phyloP scores from a whole-genome alignment of 2,888 invertebrate species.

The Alviniconcha strummeri region DNA sequence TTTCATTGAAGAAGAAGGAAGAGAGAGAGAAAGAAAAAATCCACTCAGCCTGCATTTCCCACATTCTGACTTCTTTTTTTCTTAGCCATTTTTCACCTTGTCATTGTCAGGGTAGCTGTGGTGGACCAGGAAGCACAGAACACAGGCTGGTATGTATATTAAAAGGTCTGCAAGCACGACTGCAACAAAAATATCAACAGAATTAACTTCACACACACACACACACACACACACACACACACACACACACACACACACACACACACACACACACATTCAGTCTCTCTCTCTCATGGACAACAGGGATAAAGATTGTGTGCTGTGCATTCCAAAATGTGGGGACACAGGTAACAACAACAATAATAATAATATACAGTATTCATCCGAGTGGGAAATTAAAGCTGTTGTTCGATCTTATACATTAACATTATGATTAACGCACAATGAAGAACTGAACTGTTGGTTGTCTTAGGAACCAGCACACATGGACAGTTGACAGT shows the following conservation, averaged over 20 bases:
- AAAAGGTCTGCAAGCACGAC: constrained; percentile 88
- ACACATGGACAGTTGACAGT: too few relatives aligned
- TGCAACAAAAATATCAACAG: constrained; percentile 71
- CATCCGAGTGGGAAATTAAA: too few relatives aligned
- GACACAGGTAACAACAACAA: too few relatives aligned
- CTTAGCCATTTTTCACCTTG: constrained; percentile 26
- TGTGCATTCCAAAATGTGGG: too few relatives aligned
- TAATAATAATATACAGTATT: too few relatives aligned
- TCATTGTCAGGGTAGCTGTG: constrained; percentile 25
- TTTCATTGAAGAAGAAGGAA: background rate
- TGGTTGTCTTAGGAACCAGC: too few relatives aligned
- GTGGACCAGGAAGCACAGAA: constrained; percentile 54
- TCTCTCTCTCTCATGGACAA: background rate
- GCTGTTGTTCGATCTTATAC: too few relatives aligned
- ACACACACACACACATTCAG: background rate
- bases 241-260: too few relatives aligned
- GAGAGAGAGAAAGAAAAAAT: background rate
- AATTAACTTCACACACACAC: background rate
- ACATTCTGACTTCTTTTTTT: background rate
- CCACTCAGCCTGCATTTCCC: background rate
- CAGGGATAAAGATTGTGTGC: too few relatives aligned
- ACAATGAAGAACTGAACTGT: too few relatives aligned
- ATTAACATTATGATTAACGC: too few relatives aligned
- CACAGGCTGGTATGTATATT: constrained; percentile 85
- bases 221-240: too few relatives aligned